Percentiles rank a stretch among this genome's conserved stretches.
These are phyloP conservation scores for Eidolon helvum DNA, from an alignment of 2,113 vertebrate genomes.

Conservation along the genomic window DNA sequence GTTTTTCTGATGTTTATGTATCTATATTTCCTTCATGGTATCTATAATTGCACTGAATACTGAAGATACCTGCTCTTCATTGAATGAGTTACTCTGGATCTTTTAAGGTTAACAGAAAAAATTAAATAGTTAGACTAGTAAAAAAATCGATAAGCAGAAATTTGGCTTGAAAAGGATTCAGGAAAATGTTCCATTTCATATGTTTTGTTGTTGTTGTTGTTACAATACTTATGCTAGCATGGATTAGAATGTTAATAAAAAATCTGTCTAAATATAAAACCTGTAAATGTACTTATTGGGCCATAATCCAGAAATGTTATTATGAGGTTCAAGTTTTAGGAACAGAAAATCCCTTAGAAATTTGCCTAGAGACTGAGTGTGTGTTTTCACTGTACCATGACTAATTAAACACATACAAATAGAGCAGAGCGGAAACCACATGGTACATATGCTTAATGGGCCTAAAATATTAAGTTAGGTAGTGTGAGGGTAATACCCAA, in stretches of 20 bases:
- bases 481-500: background rate
- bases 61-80: background rate
- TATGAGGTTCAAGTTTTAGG: slow-evolving; percentile 11
- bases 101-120: slow-evolving; percentile 35
- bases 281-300: background rate
- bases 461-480: background rate
- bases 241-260: slow-evolving; percentile 64
- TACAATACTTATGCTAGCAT: background rate
- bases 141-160: slow-evolving; percentile 22
- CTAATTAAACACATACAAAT: background rate
- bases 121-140: background rate
- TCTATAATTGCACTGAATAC: background rate
- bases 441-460: background rate
- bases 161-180: background rate
- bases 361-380: background rate
- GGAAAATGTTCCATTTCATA: slow-evolving; percentile 47
- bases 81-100: background rate
- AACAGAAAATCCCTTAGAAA: slow-evolving; percentile 38
- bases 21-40: background rate
- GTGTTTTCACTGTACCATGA: slow-evolving; percentile 13
- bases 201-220: slow-evolving; percentile 38
- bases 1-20: background rate
- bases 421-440: background rate
- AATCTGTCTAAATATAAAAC: slow-evolving; percentile 43
- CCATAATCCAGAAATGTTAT: slow-evolving; percentile 30